Percentiles rank a stretch among this genome's conserved stretches.
phyloP scores from a whole-genome alignment of 2,888 invertebrate genomes.

The Pandemis corylana region DNA sequence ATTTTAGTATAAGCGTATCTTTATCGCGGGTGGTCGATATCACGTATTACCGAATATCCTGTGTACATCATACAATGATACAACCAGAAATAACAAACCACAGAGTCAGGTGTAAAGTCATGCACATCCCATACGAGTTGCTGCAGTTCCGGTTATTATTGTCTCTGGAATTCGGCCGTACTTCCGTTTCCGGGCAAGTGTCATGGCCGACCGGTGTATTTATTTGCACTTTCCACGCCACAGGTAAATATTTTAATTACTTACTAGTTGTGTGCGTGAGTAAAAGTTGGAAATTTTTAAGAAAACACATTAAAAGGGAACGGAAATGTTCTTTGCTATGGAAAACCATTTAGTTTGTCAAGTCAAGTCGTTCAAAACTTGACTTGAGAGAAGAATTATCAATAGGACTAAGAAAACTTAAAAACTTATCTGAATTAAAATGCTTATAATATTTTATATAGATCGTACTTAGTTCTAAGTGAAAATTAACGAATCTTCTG shows the following conservation, averaged over 20 bases:
- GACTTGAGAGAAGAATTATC: too few relatives aligned
- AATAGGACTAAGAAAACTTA: too few relatives aligned
- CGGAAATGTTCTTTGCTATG: neutral
- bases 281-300: neutral
- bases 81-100: neutral
- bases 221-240: slow-evolving; percentile 37
- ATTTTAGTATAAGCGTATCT: too few relatives aligned
- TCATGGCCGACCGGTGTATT: slow-evolving; percentile 35
- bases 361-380: too few relatives aligned
- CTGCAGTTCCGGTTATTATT: slow-evolving; percentile 38
- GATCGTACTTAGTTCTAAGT: too few relatives aligned
- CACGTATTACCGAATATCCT: neutral
- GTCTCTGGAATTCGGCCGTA: slow-evolving; percentile 38
- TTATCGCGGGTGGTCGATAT: neutral
- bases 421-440: too few relatives aligned
- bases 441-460: too few relatives aligned
- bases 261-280: slow-evolving; percentile 8
- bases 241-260: slow-evolving; percentile 33
- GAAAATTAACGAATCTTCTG: too few relatives aligned
- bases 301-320: neutral
- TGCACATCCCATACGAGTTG: slow-evolving; percentile 13
- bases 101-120: slow-evolving; percentile 2
- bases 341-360: neutral
- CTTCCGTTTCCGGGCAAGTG: slow-evolving; percentile 40
- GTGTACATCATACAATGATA: neutral